phyloP scores from a whole-genome alignment of 2,113 vertebrate species.

The Mionectes macconnelli region DNA sequence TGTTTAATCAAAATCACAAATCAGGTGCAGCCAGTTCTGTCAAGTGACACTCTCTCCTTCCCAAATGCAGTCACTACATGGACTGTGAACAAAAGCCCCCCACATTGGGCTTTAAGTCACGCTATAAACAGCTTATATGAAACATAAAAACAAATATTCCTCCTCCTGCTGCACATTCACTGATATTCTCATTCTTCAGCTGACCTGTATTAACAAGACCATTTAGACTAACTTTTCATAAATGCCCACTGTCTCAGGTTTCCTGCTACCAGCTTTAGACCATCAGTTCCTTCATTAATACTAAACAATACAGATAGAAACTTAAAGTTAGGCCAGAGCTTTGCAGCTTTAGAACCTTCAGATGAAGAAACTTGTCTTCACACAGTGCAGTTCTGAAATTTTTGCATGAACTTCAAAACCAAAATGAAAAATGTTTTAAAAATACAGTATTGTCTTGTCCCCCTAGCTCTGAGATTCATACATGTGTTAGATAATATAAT shows the following conservation, averaged over 20 bases:
- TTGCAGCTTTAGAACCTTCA: not conserved
- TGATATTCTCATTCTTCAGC: not conserved
- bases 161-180: not conserved
- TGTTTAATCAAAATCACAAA: not conserved
- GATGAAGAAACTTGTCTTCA: not conserved
- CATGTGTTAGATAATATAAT: not conserved
- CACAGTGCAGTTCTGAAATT: not conserved
- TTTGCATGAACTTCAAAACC: not conserved
- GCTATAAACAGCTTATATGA: fast-evolving
- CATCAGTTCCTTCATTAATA: not conserved
- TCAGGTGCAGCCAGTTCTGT: not conserved
- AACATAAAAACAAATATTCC: not conserved
- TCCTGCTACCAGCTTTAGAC: not conserved
- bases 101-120: not conserved
- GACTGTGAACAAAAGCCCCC: not conserved
- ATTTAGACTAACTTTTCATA: not conserved
- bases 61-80: not conserved
- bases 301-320: not conserved
- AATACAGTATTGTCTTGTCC: not conserved
- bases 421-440: not conserved
- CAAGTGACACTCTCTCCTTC: not conserved
- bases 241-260: not conserved
- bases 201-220: not conserved
- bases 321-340: not conserved
- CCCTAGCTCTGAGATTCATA: not conserved